phyloP scores from a whole-genome alignment of 2,113 vertebrate species.

The Ameiurus melas region DNA sequence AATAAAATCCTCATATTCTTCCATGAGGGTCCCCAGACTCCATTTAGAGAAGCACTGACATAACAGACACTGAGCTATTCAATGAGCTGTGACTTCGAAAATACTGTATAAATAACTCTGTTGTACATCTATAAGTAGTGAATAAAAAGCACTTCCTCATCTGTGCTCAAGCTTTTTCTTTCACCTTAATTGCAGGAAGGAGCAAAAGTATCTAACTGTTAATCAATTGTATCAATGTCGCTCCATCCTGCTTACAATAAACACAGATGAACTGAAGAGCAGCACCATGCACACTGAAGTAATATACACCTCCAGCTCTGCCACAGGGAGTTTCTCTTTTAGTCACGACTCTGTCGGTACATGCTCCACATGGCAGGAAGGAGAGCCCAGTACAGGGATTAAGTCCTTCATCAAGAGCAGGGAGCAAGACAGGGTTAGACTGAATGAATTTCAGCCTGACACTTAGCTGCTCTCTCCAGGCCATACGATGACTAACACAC shows the following conservation, averaged over 20 bases:
- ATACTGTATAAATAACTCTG: not conserved
- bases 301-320: slow-evolving; percentile 11
- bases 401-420: slow-evolving; percentile 58
- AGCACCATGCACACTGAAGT: not conserved
- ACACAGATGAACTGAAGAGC: not conserved
- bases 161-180: not conserved
- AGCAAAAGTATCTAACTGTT: not conserved
- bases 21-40: too few species aligned
- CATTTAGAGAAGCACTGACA: too few species aligned
- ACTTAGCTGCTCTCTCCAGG: slow-evolving; percentile 56
- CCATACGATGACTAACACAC: slow-evolving; percentile 64
- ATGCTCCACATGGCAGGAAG: slow-evolving; percentile 36
- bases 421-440: slow-evolving; percentile 40
- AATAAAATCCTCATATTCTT: too few species aligned
- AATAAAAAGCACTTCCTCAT: not conserved
- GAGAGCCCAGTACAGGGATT: slow-evolving; percentile 44
- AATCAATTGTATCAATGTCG: not conserved
- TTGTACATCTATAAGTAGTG: not conserved
- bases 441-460: slow-evolving; percentile 50
- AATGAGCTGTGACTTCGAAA: not conserved
- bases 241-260: not conserved
- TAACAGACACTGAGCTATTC: not conserved
- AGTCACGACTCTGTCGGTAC: slow-evolving; percentile 60
- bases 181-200: not conserved
- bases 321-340: slow-evolving; percentile 53